These are phyloP conservation scores for Xiphias gladius DNA, from an alignment of 2,113 vertebrate species.

Conservation along the genomic window DNA sequence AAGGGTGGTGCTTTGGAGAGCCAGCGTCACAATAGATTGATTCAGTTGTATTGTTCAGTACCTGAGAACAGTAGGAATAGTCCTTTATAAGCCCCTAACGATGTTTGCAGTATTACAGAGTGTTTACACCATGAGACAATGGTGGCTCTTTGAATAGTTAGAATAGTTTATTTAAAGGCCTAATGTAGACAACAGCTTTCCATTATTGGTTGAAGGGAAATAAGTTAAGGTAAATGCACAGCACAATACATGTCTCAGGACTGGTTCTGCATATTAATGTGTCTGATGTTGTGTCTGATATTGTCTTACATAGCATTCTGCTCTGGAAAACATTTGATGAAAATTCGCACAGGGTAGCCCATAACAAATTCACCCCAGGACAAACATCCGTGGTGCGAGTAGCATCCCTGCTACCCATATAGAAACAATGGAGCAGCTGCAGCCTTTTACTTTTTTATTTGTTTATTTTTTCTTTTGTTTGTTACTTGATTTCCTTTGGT, in stretches of 20 bases:
- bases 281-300: slow-evolving; percentile 41
- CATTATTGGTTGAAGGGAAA: slow-evolving; percentile 56
- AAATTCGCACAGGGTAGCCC: slow-evolving; percentile 45
- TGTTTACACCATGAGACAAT: slow-evolving; percentile 11
- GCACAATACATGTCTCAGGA: slow-evolving; percentile 33
- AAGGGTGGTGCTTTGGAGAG: background rate
- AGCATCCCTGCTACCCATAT: slow-evolving; percentile 28
- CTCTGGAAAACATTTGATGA: slow-evolving; percentile 70
- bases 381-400: slow-evolving; percentile 16
- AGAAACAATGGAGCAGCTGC: slow-evolving; percentile 58
- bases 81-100: slow-evolving; percentile 10
- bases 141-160: slow-evolving; percentile 17
- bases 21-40: background rate
- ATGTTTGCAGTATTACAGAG: slow-evolving; percentile 8
- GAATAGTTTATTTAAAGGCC: slow-evolving; percentile 44
- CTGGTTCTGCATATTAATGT: slow-evolving; percentile 45
- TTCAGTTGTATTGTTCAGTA: background rate
- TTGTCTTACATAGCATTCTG: slow-evolving; percentile 33
- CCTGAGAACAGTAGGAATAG: background rate
- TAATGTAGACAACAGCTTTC: slow-evolving; percentile 63
- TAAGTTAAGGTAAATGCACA: slow-evolving; percentile 35
- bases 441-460: slow-evolving; percentile 44
- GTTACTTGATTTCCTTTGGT: slow-evolving; percentile 51
- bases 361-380: slow-evolving; percentile 27
- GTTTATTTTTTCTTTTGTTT: slow-evolving; percentile 25